phyloP scores from a whole-genome alignment of 2,113 vertebrate genomes.

The Tychaedon coryphoeus region DNA sequence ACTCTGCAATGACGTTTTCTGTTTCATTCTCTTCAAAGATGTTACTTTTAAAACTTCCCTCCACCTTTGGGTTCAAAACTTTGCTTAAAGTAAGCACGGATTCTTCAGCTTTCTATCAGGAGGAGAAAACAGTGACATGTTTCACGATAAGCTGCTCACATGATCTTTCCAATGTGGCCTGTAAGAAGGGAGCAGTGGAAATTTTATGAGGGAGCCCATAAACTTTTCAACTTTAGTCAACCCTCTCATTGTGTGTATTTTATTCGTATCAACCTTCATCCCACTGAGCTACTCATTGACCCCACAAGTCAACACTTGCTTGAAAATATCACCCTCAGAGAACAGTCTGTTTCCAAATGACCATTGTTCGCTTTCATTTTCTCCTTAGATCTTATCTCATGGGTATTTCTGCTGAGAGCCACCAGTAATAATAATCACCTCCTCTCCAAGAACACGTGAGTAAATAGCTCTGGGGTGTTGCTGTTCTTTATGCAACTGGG shows the following conservation, averaged over 20 bases:
- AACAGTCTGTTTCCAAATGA: background rate
- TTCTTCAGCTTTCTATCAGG: background rate
- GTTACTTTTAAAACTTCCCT: background rate
- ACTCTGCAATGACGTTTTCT: background rate
- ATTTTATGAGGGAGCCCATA: background rate
- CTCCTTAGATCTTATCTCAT: background rate
- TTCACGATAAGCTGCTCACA: background rate
- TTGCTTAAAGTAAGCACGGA: background rate
- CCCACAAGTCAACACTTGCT: background rate
- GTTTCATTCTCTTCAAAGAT: background rate
- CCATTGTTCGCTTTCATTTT: background rate
- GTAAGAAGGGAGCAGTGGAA: background rate
- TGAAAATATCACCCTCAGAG: background rate
- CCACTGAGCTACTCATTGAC: background rate
- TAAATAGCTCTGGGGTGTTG: background rate
- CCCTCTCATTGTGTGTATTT: background rate
- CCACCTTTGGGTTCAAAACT: background rate
- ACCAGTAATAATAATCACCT: background rate
- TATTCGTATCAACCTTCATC: background rate
- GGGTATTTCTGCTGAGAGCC: background rate
- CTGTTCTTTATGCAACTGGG: background rate
- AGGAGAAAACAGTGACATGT: background rate
- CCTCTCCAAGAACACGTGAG: background rate
- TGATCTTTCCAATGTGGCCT: background rate
- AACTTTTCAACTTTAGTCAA: background rate